phyloP scores from a whole-genome alignment of 2,113 vertebrate genomes.

The Saguinus midas region DNA sequence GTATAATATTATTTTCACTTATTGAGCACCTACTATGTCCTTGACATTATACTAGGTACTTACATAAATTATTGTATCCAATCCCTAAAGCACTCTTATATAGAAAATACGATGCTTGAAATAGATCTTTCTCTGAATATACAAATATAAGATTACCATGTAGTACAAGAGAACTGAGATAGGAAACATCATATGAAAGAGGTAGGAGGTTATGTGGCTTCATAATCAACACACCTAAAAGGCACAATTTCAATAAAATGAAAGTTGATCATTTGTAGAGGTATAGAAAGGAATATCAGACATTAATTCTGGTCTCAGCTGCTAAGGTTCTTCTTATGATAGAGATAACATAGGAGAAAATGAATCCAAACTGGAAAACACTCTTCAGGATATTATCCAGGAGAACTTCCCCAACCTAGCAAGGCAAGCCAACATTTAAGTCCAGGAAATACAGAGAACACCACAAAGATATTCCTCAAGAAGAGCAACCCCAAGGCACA shows the following conservation, averaged over 20 bases:
- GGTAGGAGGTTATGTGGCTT: not conserved
- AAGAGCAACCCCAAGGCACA: too few relatives aligned
- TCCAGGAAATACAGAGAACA: too few relatives aligned
- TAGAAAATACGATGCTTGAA: not conserved
- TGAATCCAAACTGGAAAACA: too few relatives aligned
- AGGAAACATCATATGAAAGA: not conserved
- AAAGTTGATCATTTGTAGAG: not conserved
- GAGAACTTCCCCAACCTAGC: too few relatives aligned
- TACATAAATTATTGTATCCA: not conserved
- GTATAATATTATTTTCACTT: not conserved
- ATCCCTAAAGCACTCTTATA: not conserved
- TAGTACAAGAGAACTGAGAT: not conserved
- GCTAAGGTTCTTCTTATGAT: too few relatives aligned
- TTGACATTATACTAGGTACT: not conserved
- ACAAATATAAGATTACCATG: not conserved
- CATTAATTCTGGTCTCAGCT: too few relatives aligned
- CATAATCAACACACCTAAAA: not conserved
- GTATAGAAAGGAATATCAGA: not conserved
- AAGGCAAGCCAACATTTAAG: too few relatives aligned
- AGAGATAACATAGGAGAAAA: too few relatives aligned
- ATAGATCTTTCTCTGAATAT: not conserved
- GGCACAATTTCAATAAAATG: not conserved
- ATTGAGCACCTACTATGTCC: not conserved
- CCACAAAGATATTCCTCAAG: too few relatives aligned
- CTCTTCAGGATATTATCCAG: too few relatives aligned